Evolutionary conservation across 2,797 vertebrate species (phyloP), one percentile per base, ranked within the genome.

Genomic region (Otolemur crassicaudatus): DNA sequence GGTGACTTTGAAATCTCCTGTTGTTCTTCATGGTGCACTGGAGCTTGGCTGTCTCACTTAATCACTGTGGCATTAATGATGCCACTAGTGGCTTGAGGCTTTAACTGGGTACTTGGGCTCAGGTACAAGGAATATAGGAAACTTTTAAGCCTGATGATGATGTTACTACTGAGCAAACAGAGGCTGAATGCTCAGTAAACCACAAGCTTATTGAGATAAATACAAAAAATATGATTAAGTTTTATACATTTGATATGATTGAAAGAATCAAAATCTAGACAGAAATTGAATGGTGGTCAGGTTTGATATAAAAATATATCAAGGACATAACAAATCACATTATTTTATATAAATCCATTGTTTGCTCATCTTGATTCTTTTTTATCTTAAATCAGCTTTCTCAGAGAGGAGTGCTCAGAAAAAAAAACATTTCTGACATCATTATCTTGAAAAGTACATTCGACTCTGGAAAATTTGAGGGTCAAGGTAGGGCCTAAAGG

Each of bases 31-130:
- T 94, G 95, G 89, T 94, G 81, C 91, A 90, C 58, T 90, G 95
- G 60, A 96, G 72, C 96, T 97, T 98, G 94, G 63, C 96, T 80
- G 10, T 97, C 79, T 90, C 97, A 77, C 84, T 98, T 97, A 96
- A 97, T 98, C 96, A 98, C 67, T 97, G 53, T 94, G 93, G 85
- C 95, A 88, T 97, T 98, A 97, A 97, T 97, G 97, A 97, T 85
- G 79, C 88, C 85, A 23, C 96, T 97, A 95, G 85, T 56, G 94
- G 70, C 76, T 93, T 92, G 95, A 97, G 95, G 46, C 85, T 97
- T 98, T 97, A 49, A 72, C 73, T 65, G 72, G 34, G 37, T 93
- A 29, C 93, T 97, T 97, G 96, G 82, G 61, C 77, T 79, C 86
- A 92, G 46, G 67, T 92, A 29, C 27, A 80, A 11, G 61, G 60